Base-by-base conservation (phyloP, 1,140 invertebrate genomes). In the Bradysia coprophila region DNA sequence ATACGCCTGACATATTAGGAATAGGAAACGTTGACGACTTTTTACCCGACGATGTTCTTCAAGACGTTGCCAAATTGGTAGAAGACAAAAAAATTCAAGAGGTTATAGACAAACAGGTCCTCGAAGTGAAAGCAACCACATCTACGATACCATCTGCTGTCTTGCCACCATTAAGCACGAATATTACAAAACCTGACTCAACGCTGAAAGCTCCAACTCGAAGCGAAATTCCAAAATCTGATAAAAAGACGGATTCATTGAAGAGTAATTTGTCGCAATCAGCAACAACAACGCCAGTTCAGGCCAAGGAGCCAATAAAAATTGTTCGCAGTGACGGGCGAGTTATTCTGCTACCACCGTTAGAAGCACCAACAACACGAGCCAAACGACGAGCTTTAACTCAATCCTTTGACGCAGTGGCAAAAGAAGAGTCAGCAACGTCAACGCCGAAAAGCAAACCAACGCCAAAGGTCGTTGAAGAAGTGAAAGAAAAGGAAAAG, bases 331-430 rank as follows among this genome's bases (percentile, higher is more conserved):
- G 75, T 5, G 76, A 79, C 54, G 78, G 78, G 6, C 64, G 78
- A 32, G 64, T 83, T 16, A 77, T 83, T 40, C 78, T 75, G 5
- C 57, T 85, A 43, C 81, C 81, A 15, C 80, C 80, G 2, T 81
- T 83, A 33, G 81, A 83, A 63, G 74, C 79, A 21, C 80, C 78
- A n/a, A 73, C 76, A 9, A 80, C 78, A 2, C 56, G 76, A 40
- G 66, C 53, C 43, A 67, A 54, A 49, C 57, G 54, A 33, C 50
- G 57, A 3, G 58, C 58, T 8, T 53, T 57, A 42, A 47, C 47
- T 37, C 43, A 44, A 22, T 16, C 38, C 6, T n/a, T n/a, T n/a
- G 19, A 10, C 13, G 3, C 3, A 3, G 36, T 20, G 4, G 21
- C 36, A 38, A 11, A 6, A 4, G 3, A 16, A 38, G 18, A 38